Evolutionary conservation across 2,113 vertebrate genomes (phyloP), one percentile per base, ranked within the genome.

Genomic region (Promerops cafer): DNA sequence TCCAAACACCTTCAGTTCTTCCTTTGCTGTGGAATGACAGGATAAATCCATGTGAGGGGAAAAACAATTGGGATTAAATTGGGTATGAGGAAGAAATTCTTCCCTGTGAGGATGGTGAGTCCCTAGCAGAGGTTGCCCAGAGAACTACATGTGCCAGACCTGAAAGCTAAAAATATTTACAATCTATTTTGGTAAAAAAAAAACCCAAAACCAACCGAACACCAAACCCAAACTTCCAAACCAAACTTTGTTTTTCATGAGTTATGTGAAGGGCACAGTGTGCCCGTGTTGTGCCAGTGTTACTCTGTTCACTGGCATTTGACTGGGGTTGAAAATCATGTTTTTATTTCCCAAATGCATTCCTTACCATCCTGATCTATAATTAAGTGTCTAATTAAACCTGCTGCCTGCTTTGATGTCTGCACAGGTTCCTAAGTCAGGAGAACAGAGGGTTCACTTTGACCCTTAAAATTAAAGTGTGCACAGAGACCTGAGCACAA

Each of bases 371-470:
- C 37, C 79, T 83, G 40, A 40, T 17, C 44, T 85, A 13, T 96
- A 88, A 90, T 95, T 96, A 96, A 80, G n/a, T 30, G 61, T 83
- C 57, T 97, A 94, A 94, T 96, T 90, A 95, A 91, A 59, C 91
- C 71, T 64, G 24, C 61, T 64, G 57, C 7, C 82, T 95, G 57
- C 94, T 97, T 96, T 97, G 94, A 90, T 95, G 94, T 94, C 92
- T 92, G 65, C 30, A 42, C 22, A 24, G 57, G 60, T 93, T 95
- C 82, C 18, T 68, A 91, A 90, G 66, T 27, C 57, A 45, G 77
- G 65, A 93, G 87, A 91, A 69, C 82, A 85, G 81, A 95, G 78
- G 69, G 61, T 81, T 87, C 87, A 9, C 49, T 22, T 3, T 3
- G 15, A 82, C 75, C 78, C 78, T 53, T 76, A 13, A 91, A 95